Conservation (phyloP, 1,140 invertebrate species). For the Drosophila virilis region DNA sequence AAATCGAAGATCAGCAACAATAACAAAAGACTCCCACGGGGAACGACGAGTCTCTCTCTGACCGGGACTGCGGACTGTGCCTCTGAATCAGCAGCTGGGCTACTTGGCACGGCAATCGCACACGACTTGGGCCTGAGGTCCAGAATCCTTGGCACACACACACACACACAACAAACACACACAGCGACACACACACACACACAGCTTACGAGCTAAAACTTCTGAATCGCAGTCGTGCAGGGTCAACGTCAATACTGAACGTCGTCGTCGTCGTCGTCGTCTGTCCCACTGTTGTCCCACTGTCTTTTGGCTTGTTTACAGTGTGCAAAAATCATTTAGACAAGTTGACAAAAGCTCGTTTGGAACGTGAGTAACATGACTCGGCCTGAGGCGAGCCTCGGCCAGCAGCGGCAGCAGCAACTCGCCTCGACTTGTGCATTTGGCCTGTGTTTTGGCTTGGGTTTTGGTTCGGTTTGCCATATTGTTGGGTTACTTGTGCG, state of each 20-base stretch:
- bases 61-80: neutral
- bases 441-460: constrained; percentile 42
- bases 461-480: constrained; percentile 49
- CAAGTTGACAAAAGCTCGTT: constrained; percentile 84
- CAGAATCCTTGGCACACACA: constrained; percentile 59
- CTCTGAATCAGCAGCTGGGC: constrained; percentile 42
- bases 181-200: constrained; percentile 9
- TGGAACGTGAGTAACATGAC: constrained; percentile 84
- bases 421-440: constrained; percentile 13
- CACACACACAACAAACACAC: constrained; percentile 31
- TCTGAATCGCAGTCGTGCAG: constrained; percentile 81
- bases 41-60: constrained; percentile 20
- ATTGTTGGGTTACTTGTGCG: constrained; percentile 20
- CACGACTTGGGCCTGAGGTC: constrained; percentile 61
- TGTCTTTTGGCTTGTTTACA: constrained; percentile 77
- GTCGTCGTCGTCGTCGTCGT: constrained; percentile 43
- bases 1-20: constrained; percentile 77
- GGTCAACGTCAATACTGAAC: constrained; percentile 78
- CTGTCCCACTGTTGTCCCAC: constrained; percentile 44
- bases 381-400: constrained; percentile 43
- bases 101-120: constrained; percentile 56
- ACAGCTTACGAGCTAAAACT: constrained; percentile 53
- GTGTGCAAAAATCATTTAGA: constrained; percentile 84
- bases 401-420: constrained; percentile 10
- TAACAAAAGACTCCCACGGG: constrained; percentile 83